Conservation (phyloP, 1,140 invertebrate species). For the Babylonia areolata region DNA sequence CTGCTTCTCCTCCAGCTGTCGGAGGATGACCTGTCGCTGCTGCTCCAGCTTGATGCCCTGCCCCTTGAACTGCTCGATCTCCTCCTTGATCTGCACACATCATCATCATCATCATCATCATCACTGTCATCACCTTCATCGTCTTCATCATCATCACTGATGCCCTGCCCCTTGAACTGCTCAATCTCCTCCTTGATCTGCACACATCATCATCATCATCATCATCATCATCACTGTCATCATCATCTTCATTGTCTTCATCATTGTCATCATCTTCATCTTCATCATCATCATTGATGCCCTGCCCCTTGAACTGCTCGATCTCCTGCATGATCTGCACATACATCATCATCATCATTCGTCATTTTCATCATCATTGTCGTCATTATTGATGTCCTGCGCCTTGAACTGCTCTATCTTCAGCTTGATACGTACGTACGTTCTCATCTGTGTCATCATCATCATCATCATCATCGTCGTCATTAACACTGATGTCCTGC, state of each 20-base stretch:
- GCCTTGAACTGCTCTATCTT: conserved; percentile 73
- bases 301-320: conserved; percentile 71
- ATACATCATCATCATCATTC: neutral
- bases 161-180: conserved; percentile 62
- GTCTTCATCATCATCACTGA: too few species aligned
- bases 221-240: neutral
- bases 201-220: conserved; percentile 6
- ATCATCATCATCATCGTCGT: neutral
- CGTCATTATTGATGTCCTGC: conserved; percentile 74
- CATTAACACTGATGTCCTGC: too few species aligned
- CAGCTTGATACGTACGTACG: conserved; percentile 64
- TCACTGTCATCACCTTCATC: neutral
- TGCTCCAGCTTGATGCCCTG: conserved; percentile 74
- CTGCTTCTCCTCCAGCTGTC: conserved; percentile 72
- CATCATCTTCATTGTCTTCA: too few species aligned
- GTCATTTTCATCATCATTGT: too few species aligned
- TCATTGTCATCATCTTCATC: too few species aligned
- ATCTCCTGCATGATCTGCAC: conserved; percentile 72
- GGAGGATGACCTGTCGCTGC: conserved; percentile 73
- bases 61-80: conserved; percentile 72
- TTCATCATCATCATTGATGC: too few species aligned
- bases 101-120: neutral
- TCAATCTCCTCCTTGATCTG: conserved; percentile 73
- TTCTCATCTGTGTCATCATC: neutral
- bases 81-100: conserved; percentile 66